Conservation (phyloP, 2,888 invertebrate genomes). For the Ramazzottius varieornatus region DNA sequence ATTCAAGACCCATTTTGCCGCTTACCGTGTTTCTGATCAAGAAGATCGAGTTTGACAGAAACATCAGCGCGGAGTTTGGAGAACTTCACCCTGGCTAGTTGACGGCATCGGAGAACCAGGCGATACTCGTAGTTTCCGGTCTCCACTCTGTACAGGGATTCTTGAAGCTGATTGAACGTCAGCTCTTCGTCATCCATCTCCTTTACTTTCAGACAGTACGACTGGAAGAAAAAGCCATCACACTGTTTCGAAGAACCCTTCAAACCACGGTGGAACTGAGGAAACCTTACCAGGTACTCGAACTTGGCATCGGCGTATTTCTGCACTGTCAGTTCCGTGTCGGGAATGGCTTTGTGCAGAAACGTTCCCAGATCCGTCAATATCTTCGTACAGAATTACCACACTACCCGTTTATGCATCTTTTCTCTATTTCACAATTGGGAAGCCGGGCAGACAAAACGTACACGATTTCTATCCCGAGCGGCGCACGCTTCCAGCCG, state of each 20-base stretch:
- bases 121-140: slow-evolving; percentile 98
- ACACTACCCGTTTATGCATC: no score
- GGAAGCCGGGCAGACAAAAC: no score
- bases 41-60: slow-evolving; percentile 74
- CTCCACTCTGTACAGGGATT: slow-evolving; percentile 85
- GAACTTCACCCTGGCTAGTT: slow-evolving; percentile 56
- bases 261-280: not conserved
- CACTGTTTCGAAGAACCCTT: not conserved
- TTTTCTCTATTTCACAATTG: no score
- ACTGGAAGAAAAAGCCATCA: slow-evolving; percentile 22
- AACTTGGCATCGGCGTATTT: slow-evolving; percentile 97
- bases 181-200: slow-evolving; percentile 83
- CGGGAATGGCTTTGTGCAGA: slow-evolving; percentile 86
- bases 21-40: slow-evolving; percentile 77
- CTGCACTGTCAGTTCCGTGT: slow-evolving; percentile 80
- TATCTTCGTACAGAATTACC: slow-evolving; percentile 32
- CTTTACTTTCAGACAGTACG: slow-evolving; percentile 94
- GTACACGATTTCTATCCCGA: no score
- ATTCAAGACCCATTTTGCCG: not conserved
- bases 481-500: no score
- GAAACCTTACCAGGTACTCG: slow-evolving; percentile 47
- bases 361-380: slow-evolving; percentile 82
- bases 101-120: slow-evolving; percentile 71
- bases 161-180: slow-evolving; percentile 35
- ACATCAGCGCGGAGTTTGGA: slow-evolving; percentile 49